Percentiles rank a stretch among this genome's conserved stretches.
These are phyloP conservation scores for Drosophila sulfurigaster DNA, from an alignment of 1,140 invertebrate genomes.

Conservation along the genomic window DNA sequence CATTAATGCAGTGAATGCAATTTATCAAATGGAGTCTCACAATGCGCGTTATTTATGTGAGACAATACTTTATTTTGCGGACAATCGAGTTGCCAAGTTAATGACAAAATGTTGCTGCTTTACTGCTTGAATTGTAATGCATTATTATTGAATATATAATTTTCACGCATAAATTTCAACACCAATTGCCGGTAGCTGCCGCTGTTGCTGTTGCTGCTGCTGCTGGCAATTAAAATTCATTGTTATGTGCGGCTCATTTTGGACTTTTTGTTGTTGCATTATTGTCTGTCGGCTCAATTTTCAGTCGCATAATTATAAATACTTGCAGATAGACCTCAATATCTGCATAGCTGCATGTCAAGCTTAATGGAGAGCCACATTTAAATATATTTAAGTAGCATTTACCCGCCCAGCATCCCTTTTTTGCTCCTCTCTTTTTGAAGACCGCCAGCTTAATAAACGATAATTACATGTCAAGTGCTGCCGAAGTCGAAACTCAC, in stretches of 20 bases:
- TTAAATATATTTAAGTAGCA: slow-evolving; percentile 81
- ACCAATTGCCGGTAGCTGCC: slow-evolving; percentile 35
- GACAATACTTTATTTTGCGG: slow-evolving; percentile 56
- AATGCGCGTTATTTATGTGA: slow-evolving; percentile 43
- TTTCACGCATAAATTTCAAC: slow-evolving; percentile 68
- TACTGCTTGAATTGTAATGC: slow-evolving; percentile 68
- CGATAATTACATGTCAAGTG: slow-evolving; percentile 54
- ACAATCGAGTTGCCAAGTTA: slow-evolving; percentile 58
- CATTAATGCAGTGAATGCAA: slow-evolving; percentile 35
- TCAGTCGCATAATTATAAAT: slow-evolving; percentile 75
- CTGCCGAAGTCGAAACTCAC: slow-evolving; percentile 11
- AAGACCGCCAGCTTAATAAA: slow-evolving; percentile 51
- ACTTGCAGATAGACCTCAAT: slow-evolving; percentile 33
- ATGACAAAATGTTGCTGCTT: slow-evolving; percentile 68
- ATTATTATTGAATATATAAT: slow-evolving; percentile 81
- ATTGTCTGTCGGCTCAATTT: slow-evolving; percentile 54
- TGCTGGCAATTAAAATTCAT: slow-evolving; percentile 76
- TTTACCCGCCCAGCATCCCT: slow-evolving; percentile 20
- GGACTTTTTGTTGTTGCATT: slow-evolving; percentile 56
- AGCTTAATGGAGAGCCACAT: slow-evolving; percentile 65
- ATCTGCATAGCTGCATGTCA: slow-evolving; percentile 29
- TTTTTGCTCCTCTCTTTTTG: slow-evolving; percentile 7
- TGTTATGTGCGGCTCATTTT: slow-evolving; percentile 73
- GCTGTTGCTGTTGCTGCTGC: slow-evolving; percentile 7
- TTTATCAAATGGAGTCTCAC: slow-evolving; percentile 50